Percentiles rank a stretch among this genome's conserved stretches.
Evolutionary conservation across 64 coral and sea anemone genomes (phyloP).

Genomic region (Astreopora myriophthalma): DNA sequence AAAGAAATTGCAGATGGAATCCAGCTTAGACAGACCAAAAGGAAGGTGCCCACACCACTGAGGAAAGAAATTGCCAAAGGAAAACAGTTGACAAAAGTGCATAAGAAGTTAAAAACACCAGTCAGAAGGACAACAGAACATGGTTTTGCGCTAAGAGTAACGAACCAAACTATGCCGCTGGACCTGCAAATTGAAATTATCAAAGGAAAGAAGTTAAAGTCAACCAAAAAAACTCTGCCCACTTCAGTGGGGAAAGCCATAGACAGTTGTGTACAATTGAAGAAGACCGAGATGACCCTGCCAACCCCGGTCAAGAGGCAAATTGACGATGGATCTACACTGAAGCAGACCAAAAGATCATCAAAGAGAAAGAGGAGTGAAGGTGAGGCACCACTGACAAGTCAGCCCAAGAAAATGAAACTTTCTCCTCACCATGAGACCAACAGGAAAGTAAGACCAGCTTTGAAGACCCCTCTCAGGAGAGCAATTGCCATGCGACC

Average conservation of each 20-base stretch:
- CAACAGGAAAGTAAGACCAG: neutral
- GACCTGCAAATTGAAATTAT: conserved; percentile 85
- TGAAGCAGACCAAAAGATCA: conserved; percentile 43
- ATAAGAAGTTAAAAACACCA: conserved; percentile 76
- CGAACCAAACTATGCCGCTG: conserved; percentile 59
- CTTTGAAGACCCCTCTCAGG: conserved; percentile 84
- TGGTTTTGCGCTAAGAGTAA: conserved; percentile 44
- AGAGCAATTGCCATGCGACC: conserved; percentile 73
- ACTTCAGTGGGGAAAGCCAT: conserved; percentile 54
- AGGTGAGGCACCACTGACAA: conserved; percentile 1
- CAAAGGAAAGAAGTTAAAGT: conserved; percentile 74
- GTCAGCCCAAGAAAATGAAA: conserved; percentile 70
- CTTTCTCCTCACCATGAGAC: neutral
- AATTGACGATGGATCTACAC: conserved; percentile 51
- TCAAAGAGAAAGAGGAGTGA: conserved; percentile 63
- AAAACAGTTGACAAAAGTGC: conserved; percentile 36
- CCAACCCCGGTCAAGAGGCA: conserved; percentile 65
- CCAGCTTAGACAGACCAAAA: conserved; percentile 71
- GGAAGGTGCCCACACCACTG: conserved; percentile 53
- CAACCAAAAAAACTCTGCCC: conserved; percentile 70
- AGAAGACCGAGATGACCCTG: conserved; percentile 70
- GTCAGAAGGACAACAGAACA: conserved; percentile 69
- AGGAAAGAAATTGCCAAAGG: conserved; percentile 54
- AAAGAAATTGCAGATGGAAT: conserved; percentile 71
- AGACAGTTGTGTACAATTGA: conserved; percentile 48